phyloP scores from a whole-genome alignment of 2,797 vertebrate genomes.

The Sitta carolinensis region DNA sequence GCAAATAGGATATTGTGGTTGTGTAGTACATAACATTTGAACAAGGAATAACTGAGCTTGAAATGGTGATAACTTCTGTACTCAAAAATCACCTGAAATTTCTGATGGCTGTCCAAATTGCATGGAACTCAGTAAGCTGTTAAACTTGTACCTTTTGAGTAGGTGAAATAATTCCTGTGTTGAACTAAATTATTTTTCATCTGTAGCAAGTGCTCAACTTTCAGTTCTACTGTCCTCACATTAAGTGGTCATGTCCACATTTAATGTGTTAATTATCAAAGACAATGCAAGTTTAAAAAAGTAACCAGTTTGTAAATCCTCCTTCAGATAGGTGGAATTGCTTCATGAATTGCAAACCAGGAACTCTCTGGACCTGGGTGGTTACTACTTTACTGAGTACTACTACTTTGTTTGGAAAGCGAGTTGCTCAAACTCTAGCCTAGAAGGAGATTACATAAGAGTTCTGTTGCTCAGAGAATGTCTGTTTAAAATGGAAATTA shows the following conservation, averaged over 20 bases:
- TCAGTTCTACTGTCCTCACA: background rate
- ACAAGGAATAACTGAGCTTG: background rate
- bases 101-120: background rate
- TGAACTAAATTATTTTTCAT: background rate
- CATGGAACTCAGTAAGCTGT: background rate
- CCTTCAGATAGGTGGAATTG: constrained; percentile 1
- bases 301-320: constrained; percentile 59
- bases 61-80: background rate
- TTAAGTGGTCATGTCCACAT: background rate
- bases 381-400: constrained; percentile 31
- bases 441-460: constrained; percentile 21
- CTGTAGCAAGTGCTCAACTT: background rate
- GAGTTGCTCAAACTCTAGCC: background rate
- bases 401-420: constrained; percentile 33
- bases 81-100: background rate
- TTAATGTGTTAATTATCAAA: constrained; percentile 63
- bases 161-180: background rate
- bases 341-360: constrained; percentile 36
- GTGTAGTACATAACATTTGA: background rate
- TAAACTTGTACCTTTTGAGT: background rate
- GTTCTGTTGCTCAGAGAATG: constrained; percentile 2
- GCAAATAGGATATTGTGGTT: background rate
- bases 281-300: constrained; percentile 42
- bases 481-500: constrained; percentile 16
- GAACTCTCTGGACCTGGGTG: constrained; percentile 53